These are phyloP conservation scores for Omphaloscelis lunosa DNA, from an alignment of 2,888 invertebrate species.

Conservation along the genomic window DNA sequence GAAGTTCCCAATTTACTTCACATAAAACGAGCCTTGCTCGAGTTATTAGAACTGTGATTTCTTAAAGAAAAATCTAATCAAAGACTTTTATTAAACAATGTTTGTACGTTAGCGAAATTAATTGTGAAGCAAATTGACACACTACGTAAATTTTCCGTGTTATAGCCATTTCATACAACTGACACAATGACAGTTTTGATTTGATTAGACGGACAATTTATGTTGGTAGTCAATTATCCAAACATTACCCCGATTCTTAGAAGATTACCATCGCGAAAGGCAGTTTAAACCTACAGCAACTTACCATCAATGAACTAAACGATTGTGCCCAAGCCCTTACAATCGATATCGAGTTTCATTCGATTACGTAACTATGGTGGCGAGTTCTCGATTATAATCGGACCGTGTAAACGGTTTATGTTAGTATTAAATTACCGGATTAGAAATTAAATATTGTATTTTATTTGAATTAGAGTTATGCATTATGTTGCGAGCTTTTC, in stretches of 20 bases:
- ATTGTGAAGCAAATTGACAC: neutral
- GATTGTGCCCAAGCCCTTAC: slow-evolving; percentile 35
- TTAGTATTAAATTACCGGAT: slow-evolving; percentile 52
- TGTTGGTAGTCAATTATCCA: neutral
- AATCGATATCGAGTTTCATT: slow-evolving; percentile 63
- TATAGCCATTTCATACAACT: neutral
- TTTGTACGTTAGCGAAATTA: neutral
- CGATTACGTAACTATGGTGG: slow-evolving; percentile 63
- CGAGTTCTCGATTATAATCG: slow-evolving; percentile 64
- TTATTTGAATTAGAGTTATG: slow-evolving; percentile 43
- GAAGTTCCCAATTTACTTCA: neutral
- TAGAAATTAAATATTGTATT: slow-evolving; percentile 59
- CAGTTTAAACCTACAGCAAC: neutral
- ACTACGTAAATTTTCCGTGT: neutral
- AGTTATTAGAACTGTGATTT: neutral
- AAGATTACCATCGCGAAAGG: neutral
- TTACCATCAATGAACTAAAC: neutral
- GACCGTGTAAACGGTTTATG: slow-evolving; percentile 57
- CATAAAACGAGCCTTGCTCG: neutral
- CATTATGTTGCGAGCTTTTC: slow-evolving; percentile 6
- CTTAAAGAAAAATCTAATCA: neutral
- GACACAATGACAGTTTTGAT: neutral
- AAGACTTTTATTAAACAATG: neutral
- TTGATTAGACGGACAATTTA: neutral
- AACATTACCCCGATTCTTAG: neutral